Evolutionary conservation across 2,113 vertebrate genomes (phyloP), one percentile per base, ranked within the genome.

Genomic region (Opisthocomus hoazin): DNA sequence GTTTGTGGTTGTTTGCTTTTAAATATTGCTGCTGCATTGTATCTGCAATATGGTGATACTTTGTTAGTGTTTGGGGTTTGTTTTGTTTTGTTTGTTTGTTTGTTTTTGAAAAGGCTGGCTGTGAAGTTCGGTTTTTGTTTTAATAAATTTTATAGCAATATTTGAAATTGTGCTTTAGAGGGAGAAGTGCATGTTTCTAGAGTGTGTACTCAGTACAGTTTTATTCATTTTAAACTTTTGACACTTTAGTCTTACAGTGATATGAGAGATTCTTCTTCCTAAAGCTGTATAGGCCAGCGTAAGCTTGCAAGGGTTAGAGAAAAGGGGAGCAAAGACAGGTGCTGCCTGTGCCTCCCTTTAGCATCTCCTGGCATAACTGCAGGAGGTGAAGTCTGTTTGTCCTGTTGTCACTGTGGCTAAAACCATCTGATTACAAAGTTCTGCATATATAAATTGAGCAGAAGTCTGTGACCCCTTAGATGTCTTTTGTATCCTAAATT

Each of bases 1-100:
- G 54, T 66, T 79, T 24, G 69, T 90, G 76, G 41, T 96, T 88
- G 41, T 90, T 90, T 85, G 75, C 92, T 85, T 96, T 94, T n/a
- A 91, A 87, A 95, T 96, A 64, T 60, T 87, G 94, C 30, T 81
- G 90, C 89, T 90, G 58, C 85, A 60, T 80, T 94, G 86, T 95
- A 88, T 92, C 51, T 70, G 84, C 43, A 83, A 46, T 79, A 68
- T 87, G 56, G 61, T 69, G 53, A 43, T 53, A 57, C 57, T 86
- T 80, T 88, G 20, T 26, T 71, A 45, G 2, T 70, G 18, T 10
- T 15, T 50, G 9, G 45, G n/a, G n/a, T n/a, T 4, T 53, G 24
- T 34, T 73, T 43, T 54, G n/a, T 19, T 54, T n/a, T 8, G 5
- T 34, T 51, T 36, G 6, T 26, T 50, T 39, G 19, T 24, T 22